A percentile compares a stretch with the other conserved stretches of the same genome.
Evolutionary conservation across 2,113 vertebrate species (phyloP).

Genomic region (Lamprotornis superbus): DNA sequence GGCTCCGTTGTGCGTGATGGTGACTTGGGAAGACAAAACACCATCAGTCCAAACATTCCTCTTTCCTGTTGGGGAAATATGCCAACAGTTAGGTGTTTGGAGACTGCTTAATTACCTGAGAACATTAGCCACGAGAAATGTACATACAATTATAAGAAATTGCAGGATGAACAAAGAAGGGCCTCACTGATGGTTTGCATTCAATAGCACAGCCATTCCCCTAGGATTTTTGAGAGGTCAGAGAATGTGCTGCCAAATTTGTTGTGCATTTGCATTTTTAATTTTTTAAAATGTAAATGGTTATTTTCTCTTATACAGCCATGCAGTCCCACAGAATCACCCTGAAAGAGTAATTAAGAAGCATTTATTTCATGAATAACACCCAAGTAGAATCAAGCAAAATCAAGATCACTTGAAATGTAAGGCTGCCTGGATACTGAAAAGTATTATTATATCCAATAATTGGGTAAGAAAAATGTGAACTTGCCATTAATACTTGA

Average conservation of each 20-base stretch:
- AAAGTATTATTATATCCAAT: not conserved
- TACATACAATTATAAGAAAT: not conserved
- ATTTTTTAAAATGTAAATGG: not conserved
- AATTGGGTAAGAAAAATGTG: not conserved
- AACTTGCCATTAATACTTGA: not conserved
- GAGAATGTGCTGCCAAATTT: not conserved
- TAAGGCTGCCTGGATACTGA: not conserved
- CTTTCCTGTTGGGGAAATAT: not conserved
- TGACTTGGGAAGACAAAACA: not conserved
- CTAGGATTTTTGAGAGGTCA: not conserved
- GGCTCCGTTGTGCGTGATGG: accelerated
- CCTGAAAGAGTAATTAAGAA: not conserved
- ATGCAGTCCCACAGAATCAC: not conserved
- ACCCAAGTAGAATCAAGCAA: not conserved
- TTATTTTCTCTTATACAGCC: not conserved
- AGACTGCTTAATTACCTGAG: not conserved
- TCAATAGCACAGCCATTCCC: not conserved
- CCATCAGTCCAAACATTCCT: not conserved
- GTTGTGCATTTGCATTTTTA: not conserved
- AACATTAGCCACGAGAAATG: not conserved
- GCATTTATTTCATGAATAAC: not conserved
- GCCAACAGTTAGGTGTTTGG: not conserved
- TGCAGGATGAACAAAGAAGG: not conserved
- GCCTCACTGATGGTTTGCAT: not conserved
- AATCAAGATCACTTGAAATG: not conserved